A percentile compares a stretch with the other conserved stretches of the same genome.
These are phyloP conservation scores for Calameuta idolon DNA, from an alignment of 2,888 invertebrate species.

Conservation along the genomic window DNA sequence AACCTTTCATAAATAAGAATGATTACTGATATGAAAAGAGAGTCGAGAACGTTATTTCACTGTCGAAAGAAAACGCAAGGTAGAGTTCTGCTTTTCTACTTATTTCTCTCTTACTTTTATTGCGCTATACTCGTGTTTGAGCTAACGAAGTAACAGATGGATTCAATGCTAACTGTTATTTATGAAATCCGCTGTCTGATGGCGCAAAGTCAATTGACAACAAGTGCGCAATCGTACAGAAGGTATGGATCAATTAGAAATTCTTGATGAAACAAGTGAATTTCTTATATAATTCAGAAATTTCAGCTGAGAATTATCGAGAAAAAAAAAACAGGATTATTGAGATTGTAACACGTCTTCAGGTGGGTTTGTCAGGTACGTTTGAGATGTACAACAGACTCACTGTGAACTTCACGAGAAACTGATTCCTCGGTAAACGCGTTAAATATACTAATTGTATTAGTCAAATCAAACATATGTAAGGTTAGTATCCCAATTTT, in stretches of 20 bases:
- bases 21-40: background rate
- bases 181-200: background rate
- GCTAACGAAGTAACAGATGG: background rate
- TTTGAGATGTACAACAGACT: background rate
- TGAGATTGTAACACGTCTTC: background rate
- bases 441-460: background rate
- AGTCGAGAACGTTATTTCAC: background rate
- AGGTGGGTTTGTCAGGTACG: background rate
- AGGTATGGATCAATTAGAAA: background rate
- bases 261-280: background rate
- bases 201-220: background rate
- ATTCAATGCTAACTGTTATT: background rate
- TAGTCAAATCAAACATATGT: background rate
- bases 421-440: background rate
- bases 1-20: constrained; percentile 13
- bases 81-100: background rate
- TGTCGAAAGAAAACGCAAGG: background rate
- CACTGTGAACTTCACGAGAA: background rate
- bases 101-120: no score
- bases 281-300: background rate
- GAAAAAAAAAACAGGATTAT: background rate
- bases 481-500: background rate
- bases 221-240: background rate
- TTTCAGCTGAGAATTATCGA: background rate
- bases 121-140: background rate